phyloP scores from a whole-genome alignment of 2,888 invertebrate genomes.

The Tinea pellionella region DNA sequence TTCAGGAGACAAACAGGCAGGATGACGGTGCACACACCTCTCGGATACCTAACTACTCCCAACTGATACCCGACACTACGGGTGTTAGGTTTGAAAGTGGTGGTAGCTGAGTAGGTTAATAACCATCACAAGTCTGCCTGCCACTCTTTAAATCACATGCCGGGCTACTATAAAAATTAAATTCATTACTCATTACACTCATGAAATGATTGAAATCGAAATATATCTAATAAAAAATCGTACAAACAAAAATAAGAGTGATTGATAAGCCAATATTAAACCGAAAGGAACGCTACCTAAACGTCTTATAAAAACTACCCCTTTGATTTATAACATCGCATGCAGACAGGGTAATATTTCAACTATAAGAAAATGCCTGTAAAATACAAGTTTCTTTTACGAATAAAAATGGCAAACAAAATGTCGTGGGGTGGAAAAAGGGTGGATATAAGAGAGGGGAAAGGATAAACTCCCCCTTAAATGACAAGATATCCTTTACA shows the following conservation, averaged over 20 bases:
- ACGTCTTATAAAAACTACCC: slow-evolving; percentile 4
- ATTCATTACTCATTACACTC: neutral
- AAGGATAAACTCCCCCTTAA: neutral
- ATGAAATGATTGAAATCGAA: neutral
- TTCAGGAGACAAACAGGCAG: too few relatives aligned
- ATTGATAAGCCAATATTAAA: neutral
- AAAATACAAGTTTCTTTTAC: neutral
- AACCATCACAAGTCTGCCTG: too few relatives aligned
- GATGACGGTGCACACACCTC: too few relatives aligned
- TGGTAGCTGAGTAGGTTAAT: too few relatives aligned
- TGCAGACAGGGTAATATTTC: slow-evolving; percentile 8
- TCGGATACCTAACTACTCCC: too few relatives aligned
- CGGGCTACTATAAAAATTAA: too few relatives aligned
- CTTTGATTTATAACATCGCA: slow-evolving; percentile 12
- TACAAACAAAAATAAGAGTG: neutral
- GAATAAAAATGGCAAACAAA: neutral
- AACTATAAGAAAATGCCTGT: slow-evolving; percentile 3
- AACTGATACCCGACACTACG: too few relatives aligned
- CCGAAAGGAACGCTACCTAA: slow-evolving; percentile 6
- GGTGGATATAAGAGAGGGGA: neutral
- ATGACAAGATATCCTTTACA: neutral
- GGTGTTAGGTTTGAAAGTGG: too few relatives aligned
- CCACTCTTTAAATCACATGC: too few relatives aligned
- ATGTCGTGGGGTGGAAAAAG: neutral
- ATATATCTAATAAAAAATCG: too few relatives aligned